Base-by-base conservation (phyloP, 2,113 vertebrate genomes). In the Psittacus erithacus region DNA sequence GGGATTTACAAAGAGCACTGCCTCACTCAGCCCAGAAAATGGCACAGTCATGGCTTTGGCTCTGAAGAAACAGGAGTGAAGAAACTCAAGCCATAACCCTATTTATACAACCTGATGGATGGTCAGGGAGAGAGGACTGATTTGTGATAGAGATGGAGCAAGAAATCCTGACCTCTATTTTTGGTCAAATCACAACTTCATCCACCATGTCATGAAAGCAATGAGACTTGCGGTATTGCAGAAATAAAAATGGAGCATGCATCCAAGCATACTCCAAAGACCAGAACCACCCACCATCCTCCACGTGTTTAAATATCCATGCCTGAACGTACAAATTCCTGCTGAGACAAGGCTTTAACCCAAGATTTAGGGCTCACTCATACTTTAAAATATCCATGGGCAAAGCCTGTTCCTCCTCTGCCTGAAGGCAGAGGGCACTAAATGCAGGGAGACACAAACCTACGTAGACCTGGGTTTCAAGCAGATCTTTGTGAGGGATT, bases 201-300 rank as follows among this genome's bases (percentile, higher is more conserved):
- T 57, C 14, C 23, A 17, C 33, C 18, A 7, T 52, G 27, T 13
- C 41, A 41, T 8, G 23, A 59, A 67, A 69, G 50, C 67, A 90
- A 33, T 11, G 16, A 77, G 23, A 29, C 5, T 8, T 62, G 7
- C 12, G 3, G 2, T 38, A 18, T 20, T 0, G 1, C 17, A 41
- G 59, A 49, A 80, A 49, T 6, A 38, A 83, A 83, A 77, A 47
- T 9, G 24, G 7, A 57, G 13, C 10, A 17, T 15, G 8, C 2
- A 1, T 11, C 35, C 18, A 27, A 47, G 19, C 22, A 38, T 57
- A 3, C 15, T 59, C 4, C n/a, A 62, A 16, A 14, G 44, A 68
- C 22, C 8, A 47, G 28, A 11, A 10, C 38, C 19, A 29, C 10
- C 10, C 27, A 69, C 11, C 8, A 44, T 47, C 10, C 24, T 57